These are phyloP conservation scores for Nysson spinosus DNA, from an alignment of 2,888 invertebrate genomes.

Conservation along the genomic window DNA sequence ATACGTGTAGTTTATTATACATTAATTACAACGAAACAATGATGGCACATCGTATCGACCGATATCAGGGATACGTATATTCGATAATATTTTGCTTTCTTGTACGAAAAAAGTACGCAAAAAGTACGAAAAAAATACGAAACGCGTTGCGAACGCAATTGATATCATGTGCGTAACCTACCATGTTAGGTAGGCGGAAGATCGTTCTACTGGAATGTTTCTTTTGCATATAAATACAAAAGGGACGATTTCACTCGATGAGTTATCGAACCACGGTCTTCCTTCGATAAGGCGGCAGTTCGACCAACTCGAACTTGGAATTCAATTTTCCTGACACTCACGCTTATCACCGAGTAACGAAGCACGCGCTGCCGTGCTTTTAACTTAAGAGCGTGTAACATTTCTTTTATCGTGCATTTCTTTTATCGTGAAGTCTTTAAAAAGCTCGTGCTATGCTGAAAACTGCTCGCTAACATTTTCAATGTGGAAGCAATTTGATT, in stretches of 20 bases:
- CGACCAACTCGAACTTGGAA: neutral
- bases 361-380: no score
- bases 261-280: slow-evolving; percentile 62
- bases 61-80: slow-evolving; percentile 14
- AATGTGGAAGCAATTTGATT: no score
- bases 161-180: slow-evolving; percentile 16
- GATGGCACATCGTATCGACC: slow-evolving; percentile 42
- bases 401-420: no score
- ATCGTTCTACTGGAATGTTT: slow-evolving; percentile 62
- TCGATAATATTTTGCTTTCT: neutral
- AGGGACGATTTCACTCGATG: slow-evolving; percentile 40
- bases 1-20: no score
- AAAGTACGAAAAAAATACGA: slow-evolving; percentile 7
- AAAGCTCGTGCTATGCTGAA: no score
- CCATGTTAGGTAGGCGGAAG: slow-evolving; percentile 21
- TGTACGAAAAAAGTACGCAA: no score
- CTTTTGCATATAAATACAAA: slow-evolving; percentile 61
- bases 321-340: neutral
- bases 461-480: no score
- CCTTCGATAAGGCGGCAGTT: slow-evolving; percentile 45
- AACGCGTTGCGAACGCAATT: slow-evolving; percentile 30
- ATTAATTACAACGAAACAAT: slow-evolving; percentile 54
- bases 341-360: no score
- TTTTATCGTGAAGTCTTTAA: no score
- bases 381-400: no score